phyloP scores from a whole-genome alignment of 2,113 vertebrate species.

The Campylomormyrus tamandua region DNA sequence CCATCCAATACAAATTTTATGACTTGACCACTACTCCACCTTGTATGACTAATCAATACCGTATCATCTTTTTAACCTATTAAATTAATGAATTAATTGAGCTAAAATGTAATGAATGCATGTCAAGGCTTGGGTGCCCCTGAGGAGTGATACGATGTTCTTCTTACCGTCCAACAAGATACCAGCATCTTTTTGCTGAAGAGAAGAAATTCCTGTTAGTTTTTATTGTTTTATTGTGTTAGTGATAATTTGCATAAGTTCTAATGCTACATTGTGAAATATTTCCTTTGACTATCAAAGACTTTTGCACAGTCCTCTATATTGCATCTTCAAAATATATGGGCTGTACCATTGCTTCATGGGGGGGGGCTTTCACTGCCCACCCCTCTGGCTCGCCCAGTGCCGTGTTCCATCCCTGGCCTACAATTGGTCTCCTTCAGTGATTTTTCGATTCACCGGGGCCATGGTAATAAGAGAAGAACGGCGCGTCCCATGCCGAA shows the following conservation, averaged over 20 bases:
- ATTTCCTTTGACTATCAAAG: background rate
- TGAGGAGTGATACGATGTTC: background rate
- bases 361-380: conserved; percentile 38
- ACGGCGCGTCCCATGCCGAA: background rate
- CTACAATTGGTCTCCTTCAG: background rate
- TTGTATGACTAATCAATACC: background rate
- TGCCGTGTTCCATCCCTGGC: conserved; percentile 26
- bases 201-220: background rate
- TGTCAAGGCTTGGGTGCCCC: background rate
- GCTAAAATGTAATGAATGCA: background rate
- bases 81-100: background rate
- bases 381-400: conserved; percentile 49
- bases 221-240: background rate
- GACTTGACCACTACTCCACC: background rate
- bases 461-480: conserved; percentile 4
- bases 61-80: background rate
- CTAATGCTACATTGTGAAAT: background rate
- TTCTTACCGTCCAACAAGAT: background rate
- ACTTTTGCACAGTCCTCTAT: background rate
- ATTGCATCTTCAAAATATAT: background rate
- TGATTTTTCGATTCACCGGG: background rate
- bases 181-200: background rate
- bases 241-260: background rate
- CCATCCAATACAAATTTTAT: background rate
- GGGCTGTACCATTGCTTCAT: background rate